Percentiles rank a stretch among this genome's conserved stretches.
Evolutionary conservation across 2,113 vertebrate species (phyloP).

Genomic region (Leucosticte australis): DNA sequence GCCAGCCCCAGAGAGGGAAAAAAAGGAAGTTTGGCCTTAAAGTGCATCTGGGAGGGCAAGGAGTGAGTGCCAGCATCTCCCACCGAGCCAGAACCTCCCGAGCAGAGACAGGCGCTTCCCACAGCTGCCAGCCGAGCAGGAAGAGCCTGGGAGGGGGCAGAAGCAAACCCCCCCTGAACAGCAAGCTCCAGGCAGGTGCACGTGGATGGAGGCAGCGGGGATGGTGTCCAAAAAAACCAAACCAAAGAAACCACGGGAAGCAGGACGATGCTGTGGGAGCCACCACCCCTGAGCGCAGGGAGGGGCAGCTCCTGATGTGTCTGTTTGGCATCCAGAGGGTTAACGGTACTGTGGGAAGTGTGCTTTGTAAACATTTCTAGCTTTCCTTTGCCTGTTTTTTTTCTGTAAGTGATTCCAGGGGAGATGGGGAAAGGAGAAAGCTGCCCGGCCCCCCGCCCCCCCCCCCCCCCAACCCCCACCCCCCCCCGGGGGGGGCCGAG

Average conservation of each 20-base stretch:
- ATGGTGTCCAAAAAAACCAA: background rate
- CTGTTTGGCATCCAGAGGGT: constrained; percentile 62
- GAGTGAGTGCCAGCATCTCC: background rate
- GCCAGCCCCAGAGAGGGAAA: background rate
- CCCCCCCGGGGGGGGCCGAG: background rate
- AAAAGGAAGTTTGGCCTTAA: constrained; percentile 21
- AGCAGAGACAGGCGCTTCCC: background rate
- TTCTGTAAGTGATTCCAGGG: constrained; percentile 15
- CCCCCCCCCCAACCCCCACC: no score
- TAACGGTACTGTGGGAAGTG: constrained; percentile 9
- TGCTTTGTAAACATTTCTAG: constrained; percentile 27
- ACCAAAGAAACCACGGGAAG: background rate
- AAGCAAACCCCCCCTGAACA: background rate
- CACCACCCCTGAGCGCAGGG: background rate
- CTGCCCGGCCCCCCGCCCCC: background rate
- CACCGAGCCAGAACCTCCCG: background rate
- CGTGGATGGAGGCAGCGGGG: background rate
- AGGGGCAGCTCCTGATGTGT: background rate
- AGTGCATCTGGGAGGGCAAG: constrained; percentile 2
- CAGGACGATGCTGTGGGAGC: background rate
- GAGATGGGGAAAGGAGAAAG: background rate
- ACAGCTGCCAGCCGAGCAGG: background rate
- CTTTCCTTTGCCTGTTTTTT: background rate
- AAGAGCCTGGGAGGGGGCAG: background rate
- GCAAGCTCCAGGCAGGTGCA: background rate